phyloP scores from a whole-genome alignment of 1,140 invertebrate genomes.

The Cepaea nemoralis region DNA sequence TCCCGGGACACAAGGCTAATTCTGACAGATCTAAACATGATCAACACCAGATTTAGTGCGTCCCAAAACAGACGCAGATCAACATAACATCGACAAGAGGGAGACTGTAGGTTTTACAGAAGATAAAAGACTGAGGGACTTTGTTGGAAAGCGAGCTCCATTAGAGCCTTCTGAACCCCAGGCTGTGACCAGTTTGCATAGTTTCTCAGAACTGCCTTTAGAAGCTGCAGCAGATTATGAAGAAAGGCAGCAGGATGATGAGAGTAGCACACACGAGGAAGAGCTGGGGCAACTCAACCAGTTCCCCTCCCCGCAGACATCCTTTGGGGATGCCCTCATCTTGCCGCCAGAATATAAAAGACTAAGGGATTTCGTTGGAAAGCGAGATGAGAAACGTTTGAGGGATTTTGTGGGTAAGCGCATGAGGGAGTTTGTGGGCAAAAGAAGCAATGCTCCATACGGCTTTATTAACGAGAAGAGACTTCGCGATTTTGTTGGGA shows the following conservation, averaged over 20 bases:
- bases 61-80: too few relatives aligned
- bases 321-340: too few relatives aligned
- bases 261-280: not conserved
- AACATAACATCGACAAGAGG: not conserved
- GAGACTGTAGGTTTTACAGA: not conserved
- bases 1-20: too few relatives aligned
- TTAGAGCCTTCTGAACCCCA: too few relatives aligned
- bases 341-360: not conserved
- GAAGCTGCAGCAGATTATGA: not conserved
- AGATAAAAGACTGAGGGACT: not conserved
- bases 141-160: conserved; percentile 19
- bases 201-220: not conserved
- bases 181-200: not conserved
- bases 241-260: not conserved
- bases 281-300: not conserved
- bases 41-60: too few relatives aligned
- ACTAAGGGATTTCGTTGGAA: not conserved
- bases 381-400: not conserved
- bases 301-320: not conserved
- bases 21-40: too few relatives aligned
- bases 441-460: not conserved
- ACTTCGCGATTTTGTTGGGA: not conserved
- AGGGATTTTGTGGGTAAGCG: conserved; percentile 21
- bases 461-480: not conserved
- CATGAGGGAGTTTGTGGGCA: not conserved